Evolutionary conservation across 1,140 invertebrate species (phyloP).

Genomic region (Rhynchophorus ferrugineus): DNA sequence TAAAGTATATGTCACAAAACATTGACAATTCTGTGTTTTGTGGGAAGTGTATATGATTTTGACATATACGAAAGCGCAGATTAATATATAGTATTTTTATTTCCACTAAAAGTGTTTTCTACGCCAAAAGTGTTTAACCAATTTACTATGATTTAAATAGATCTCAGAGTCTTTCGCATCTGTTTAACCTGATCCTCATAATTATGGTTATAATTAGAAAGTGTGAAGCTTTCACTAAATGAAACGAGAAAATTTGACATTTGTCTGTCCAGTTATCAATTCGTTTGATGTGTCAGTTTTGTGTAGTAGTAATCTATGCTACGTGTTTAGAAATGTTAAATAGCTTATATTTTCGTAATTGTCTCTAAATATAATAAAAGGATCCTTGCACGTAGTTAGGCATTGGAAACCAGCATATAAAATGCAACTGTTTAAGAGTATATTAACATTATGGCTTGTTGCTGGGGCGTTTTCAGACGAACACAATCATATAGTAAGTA

Average conservation of each 20-base stretch:
- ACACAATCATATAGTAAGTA: constrained; percentile 54
- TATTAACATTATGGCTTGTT: constrained; percentile 23
- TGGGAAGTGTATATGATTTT: too few species aligned
- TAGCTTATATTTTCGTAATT: constrained; percentile 23
- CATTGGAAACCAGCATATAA: not conserved
- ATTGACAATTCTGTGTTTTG: too few species aligned
- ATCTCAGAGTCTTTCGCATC: too few species aligned
- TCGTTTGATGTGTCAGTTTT: not conserved
- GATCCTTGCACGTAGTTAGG: not conserved
- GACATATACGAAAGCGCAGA: too few species aligned
- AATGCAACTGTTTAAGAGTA: constrained; percentile 23
- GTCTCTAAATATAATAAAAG: constrained; percentile 6
- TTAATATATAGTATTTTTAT: too few species aligned
- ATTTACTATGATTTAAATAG: too few species aligned
- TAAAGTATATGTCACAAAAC: too few species aligned
- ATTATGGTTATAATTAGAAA: too few species aligned
- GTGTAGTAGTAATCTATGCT: constrained; percentile 2
- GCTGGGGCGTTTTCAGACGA: constrained; percentile 46
- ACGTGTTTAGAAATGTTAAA: constrained; percentile 25
- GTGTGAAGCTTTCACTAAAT: too few species aligned
- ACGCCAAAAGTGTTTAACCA: too few species aligned
- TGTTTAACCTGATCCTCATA: too few species aligned
- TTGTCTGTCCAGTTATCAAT: not conserved
- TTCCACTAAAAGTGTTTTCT: too few species aligned
- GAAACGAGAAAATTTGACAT: not conserved